A percentile compares a stretch with the other conserved stretches of the same genome.
Evolutionary conservation across 2,888 invertebrate genomes (phyloP).

Genomic region (Cerceris rybyensis): DNA sequence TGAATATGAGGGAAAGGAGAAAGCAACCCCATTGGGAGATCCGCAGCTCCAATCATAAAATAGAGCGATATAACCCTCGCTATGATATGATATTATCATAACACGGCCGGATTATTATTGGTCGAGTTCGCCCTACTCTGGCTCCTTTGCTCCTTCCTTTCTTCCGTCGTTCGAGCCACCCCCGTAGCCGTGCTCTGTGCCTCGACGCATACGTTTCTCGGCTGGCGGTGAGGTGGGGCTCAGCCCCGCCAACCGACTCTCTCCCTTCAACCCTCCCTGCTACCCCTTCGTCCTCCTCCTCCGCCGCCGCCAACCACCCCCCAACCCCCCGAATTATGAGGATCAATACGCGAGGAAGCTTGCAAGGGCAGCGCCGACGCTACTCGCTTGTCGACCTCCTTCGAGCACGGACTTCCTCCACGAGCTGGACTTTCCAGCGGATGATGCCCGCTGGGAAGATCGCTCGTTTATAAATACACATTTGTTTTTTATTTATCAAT

Average conservation of each 20-base stretch:
- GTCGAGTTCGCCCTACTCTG: conserved; percentile 75
- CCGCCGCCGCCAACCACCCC: conserved; percentile 56
- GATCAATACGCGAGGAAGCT: conserved; percentile 81
- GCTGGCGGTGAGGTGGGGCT: conserved; percentile 66
- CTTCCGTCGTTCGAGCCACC: conserved; percentile 72
- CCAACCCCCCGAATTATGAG: conserved; percentile 79
- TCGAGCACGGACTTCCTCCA: conserved; percentile 70
- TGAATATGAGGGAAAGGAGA: conserved; percentile 47
- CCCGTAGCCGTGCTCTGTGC: conserved; percentile 63
- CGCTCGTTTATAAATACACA: background rate
- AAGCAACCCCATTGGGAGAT: conserved; percentile 71
- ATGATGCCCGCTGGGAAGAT: conserved; percentile 17
- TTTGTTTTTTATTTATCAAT: background rate
- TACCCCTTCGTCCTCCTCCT: conserved; percentile 49
- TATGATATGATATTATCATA: conserved; percentile 82
- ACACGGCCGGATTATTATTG: conserved; percentile 80
- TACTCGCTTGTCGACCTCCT: conserved; percentile 77
- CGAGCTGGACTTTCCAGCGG: conserved; percentile 49
- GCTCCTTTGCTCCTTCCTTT: conserved; percentile 72
- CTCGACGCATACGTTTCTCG: conserved; percentile 70
- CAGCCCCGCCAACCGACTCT: conserved; percentile 59
- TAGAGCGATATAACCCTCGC: conserved; percentile 73
- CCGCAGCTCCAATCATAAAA: conserved; percentile 76
- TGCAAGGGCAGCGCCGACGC: conserved; percentile 79
- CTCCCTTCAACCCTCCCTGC: conserved; percentile 58